Percentiles rank a stretch among this genome's conserved stretches.
phyloP scores from a whole-genome alignment of 2,888 invertebrate species.

The Crematogaster levior region DNA sequence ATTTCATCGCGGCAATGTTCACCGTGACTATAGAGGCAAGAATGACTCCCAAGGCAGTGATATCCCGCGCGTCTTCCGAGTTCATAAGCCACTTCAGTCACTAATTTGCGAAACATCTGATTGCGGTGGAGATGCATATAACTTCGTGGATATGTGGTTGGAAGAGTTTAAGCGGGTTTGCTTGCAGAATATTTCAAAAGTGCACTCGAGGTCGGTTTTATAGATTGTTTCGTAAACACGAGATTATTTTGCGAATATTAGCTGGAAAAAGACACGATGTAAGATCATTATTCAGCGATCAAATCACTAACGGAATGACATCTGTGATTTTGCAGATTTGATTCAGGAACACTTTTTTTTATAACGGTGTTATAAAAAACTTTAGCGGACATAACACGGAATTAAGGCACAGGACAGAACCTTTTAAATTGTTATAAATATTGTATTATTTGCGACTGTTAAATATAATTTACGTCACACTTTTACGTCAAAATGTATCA shows the following conservation, averaged over 20 bases:
- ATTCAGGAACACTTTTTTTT: too few species aligned
- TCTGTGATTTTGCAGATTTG: neutral
- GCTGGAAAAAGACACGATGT: neutral
- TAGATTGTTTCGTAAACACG: neutral
- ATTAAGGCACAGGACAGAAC: neutral
- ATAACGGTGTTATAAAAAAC: neutral
- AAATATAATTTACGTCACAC: too few species aligned
- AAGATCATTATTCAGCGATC: neutral
- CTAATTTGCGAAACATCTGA: conserved; percentile 55
- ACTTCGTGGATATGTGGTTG: neutral
- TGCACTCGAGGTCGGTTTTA: too few species aligned
- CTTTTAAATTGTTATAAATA: neutral
- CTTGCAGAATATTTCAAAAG: conserved; percentile 5
- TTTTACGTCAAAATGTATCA: too few species aligned
- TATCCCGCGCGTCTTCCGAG: conserved; percentile 22
- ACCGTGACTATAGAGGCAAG: conserved; percentile 31
- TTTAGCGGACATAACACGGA: neutral
- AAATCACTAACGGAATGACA: neutral
- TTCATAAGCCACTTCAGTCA: conserved; percentile 54
- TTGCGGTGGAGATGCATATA: conserved; percentile 7
- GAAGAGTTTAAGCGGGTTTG: neutral
- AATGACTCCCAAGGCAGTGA: conserved; percentile 37
- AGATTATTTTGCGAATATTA: neutral
- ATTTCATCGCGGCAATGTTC: conserved; percentile 42
- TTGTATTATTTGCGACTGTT: neutral